These are phyloP conservation scores for Lamellibrachia luymesi DNA, from an alignment of 1,140 invertebrate genomes.

Conservation along the genomic window DNA sequence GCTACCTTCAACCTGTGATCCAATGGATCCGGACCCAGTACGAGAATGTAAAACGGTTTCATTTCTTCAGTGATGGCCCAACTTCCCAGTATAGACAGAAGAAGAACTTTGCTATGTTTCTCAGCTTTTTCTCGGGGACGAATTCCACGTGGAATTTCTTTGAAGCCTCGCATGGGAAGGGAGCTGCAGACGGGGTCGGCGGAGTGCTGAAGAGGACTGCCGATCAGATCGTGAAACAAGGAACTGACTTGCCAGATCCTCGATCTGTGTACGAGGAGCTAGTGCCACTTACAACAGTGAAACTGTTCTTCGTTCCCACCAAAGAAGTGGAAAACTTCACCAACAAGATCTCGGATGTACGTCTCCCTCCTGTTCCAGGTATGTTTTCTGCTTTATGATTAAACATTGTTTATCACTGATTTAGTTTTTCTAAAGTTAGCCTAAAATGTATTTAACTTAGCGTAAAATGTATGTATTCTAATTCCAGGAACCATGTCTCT, in stretches of 20 bases:
- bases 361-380: not conserved
- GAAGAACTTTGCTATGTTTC: constrained; percentile 19
- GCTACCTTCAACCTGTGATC: constrained; percentile 33
- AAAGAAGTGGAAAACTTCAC: constrained; percentile 8
- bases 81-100: constrained; percentile 29
- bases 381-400: not conserved
- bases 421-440: not conserved
- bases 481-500: constrained; percentile 14
- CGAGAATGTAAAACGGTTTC: constrained; percentile 17
- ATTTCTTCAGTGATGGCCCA: constrained; percentile 29
- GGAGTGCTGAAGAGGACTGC: constrained; percentile 51
- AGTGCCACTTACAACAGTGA: not conserved
- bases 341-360: not conserved
- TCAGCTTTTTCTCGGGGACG: constrained; percentile 18
- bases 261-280: constrained; percentile 17
- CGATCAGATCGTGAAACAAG: constrained; percentile 23
- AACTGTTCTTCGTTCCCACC: constrained; percentile 2
- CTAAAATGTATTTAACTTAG: not conserved
- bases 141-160: constrained; percentile 53
- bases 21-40: constrained; percentile 22
- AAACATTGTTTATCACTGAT: too few species aligned
- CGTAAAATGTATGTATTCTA: not conserved
- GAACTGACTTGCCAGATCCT: constrained; percentile 26
- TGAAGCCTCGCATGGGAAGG: constrained; percentile 58
- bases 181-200: constrained; percentile 56